Conservation (phyloP, 2,797 vertebrate genomes). For the Threskiornis aethiopicus region DNA sequence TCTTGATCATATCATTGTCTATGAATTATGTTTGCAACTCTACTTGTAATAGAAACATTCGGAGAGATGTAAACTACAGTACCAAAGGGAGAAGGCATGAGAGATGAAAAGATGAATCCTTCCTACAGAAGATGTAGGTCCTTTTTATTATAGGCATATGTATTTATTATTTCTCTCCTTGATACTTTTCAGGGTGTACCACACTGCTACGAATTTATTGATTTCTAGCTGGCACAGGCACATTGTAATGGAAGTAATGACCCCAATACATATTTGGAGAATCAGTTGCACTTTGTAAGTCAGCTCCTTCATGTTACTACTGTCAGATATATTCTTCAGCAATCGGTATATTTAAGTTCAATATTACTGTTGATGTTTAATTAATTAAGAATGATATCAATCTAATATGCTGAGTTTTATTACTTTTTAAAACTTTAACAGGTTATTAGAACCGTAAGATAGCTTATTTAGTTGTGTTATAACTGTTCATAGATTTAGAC, state of each 20-base stretch:
- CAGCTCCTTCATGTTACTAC: background rate
- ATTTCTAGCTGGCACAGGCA: background rate
- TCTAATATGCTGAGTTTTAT: constrained; percentile 64
- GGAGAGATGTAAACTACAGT: background rate
- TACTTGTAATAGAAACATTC: background rate
- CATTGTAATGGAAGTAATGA: background rate
- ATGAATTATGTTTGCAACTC: constrained; percentile 1
- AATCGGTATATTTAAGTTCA: background rate
- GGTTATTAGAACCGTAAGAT: constrained; percentile 60
- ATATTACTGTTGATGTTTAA: constrained; percentile 56
- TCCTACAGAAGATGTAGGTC: background rate
- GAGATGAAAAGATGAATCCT: background rate
- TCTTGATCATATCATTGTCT: background rate
- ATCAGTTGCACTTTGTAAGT: background rate
- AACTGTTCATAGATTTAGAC: constrained; percentile 48
- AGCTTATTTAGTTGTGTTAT: constrained; percentile 64
- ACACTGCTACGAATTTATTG: background rate
- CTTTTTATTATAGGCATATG: background rate
- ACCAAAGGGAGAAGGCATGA: background rate
- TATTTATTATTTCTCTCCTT: background rate
- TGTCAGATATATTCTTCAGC: constrained; percentile 20
- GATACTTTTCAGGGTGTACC: background rate
- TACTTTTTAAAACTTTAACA: constrained; percentile 69
- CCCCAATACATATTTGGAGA: background rate
- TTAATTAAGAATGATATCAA: constrained; percentile 68